Evolutionary conservation across 2,888 invertebrate genomes (phyloP), one percentile per base, ranked within the genome.

Genomic region (Nephrocerus scutellatus): DNA sequence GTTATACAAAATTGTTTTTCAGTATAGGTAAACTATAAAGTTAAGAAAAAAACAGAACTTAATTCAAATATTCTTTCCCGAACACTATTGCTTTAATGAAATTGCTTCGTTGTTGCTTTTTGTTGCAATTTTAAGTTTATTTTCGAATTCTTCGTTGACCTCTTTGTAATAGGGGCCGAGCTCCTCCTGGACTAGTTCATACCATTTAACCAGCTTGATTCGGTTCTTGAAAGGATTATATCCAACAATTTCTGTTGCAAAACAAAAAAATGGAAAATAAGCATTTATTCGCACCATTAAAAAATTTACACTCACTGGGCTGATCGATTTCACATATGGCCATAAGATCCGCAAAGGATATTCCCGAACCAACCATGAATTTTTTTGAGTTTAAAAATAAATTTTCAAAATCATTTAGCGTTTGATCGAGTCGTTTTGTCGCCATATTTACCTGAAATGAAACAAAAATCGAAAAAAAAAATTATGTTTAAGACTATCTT

Each of bases 301-400:
- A 16, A 20, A n/a, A 26, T 15, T n/a, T 6, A 18, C 20, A 33
- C 74, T 72, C 66, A 84, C 84, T 74, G 39, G 83, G 78, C 64
- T 87, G 84, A 62, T 86, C 85, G 40, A 87, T 60, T 68, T 86
- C 86, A 52, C 82, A 82, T 10, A 79, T 77, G 2, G 82, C 84
- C 48, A 83, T 68, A 39, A 88, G 63, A 62, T 88, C 87, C 1
- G 86, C 85, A 24, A 80, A 76, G 2, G 79, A 77, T 9, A 83
- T 70, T 30, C 71, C 63, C 50, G 80, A 66, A 1, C 83, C 81
- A 9, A 71, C 69, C 40, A 84, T 70, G 50, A 74, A 77, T 20
- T 74, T 52, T 46, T 54, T 54, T 34, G 58, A 56, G 34, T 55
- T 49, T 35, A 76, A 56, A 70, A 74, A 76, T 7, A 72, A 51